These are phyloP conservation scores for Penaeus indicus DNA, from an alignment of 1,140 invertebrate genomes.

Conservation along the genomic window DNA sequence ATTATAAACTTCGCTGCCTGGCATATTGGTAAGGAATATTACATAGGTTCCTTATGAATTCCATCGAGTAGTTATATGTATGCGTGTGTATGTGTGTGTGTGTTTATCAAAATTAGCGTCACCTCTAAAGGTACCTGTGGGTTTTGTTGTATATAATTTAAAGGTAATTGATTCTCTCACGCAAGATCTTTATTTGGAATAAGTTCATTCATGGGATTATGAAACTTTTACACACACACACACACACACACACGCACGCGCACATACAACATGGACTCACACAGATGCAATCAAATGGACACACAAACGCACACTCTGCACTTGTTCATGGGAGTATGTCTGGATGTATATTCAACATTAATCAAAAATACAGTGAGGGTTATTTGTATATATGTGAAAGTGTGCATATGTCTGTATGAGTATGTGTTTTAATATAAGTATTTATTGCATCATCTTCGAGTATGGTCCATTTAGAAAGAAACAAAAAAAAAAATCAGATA, in stretches of 20 bases:
- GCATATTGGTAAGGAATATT: too few relatives aligned
- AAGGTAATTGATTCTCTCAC: neutral
- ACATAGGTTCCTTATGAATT: neutral
- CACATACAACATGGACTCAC: too few relatives aligned
- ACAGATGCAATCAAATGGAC: too few relatives aligned
- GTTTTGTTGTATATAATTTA: neutral
- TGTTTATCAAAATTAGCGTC: neutral
- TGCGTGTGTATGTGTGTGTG: neutral
- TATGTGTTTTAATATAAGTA: neutral
- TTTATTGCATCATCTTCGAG: neutral
- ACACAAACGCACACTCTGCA: neutral
- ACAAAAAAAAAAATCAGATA: neutral
- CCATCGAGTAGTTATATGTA: neutral
- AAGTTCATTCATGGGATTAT: too few relatives aligned
- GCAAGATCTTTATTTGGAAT: too few relatives aligned
- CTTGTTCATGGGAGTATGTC: neutral
- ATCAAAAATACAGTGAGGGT: too few relatives aligned
- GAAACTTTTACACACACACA: too few relatives aligned
- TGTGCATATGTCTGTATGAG: neutral
- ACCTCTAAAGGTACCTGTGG: neutral
- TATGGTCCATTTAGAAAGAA: neutral
- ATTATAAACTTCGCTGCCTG: too few relatives aligned
- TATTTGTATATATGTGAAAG: neutral
- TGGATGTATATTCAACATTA: neutral
- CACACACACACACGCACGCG: too few relatives aligned